Conservation (phyloP, 2,797 vertebrate species). For the Triplophysa yarkandensis region DNA sequence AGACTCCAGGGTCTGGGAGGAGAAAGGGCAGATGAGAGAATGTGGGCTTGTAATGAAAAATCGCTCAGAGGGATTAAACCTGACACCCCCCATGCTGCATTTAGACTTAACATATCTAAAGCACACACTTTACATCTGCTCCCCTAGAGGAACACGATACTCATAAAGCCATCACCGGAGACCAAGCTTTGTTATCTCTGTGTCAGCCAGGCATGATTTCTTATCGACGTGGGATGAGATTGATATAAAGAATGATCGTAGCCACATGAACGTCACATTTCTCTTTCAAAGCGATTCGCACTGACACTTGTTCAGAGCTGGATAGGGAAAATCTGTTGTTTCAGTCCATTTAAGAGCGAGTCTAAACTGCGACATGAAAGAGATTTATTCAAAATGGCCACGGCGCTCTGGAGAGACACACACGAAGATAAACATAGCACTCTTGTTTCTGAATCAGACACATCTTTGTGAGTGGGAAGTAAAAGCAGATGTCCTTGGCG, state of each 20-base stretch:
- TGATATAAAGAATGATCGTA: constrained; percentile 49
- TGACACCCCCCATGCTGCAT: constrained; percentile 48
- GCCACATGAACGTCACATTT: constrained; percentile 45
- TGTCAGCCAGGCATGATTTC: constrained; percentile 54
- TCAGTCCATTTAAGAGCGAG: constrained; percentile 47
- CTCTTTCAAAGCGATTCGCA: constrained; percentile 40
- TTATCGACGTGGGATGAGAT: constrained; percentile 47
- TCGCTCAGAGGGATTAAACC: constrained; percentile 47
- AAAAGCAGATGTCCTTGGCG: constrained; percentile 39
- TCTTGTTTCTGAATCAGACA: constrained; percentile 45
- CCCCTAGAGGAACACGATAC: constrained; percentile 65
- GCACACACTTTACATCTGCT: constrained; percentile 62
- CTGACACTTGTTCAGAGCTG: constrained; percentile 35
- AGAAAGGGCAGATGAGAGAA: constrained; percentile 55
- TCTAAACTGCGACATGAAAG: constrained; percentile 26
- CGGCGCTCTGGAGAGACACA: background rate
- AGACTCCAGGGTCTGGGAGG: constrained; percentile 91
- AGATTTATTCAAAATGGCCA: constrained; percentile 47
- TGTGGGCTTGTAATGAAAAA: constrained; percentile 62
- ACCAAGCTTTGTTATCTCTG: constrained; percentile 52
- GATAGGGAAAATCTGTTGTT: constrained; percentile 33
- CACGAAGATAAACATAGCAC: constrained; percentile 15
- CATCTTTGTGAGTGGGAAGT: constrained; percentile 43
- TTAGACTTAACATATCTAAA: constrained; percentile 52
- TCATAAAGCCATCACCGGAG: constrained; percentile 61